phyloP scores from a whole-genome alignment of 1,140 invertebrate genomes.

The Drosophila dunni region DNA sequence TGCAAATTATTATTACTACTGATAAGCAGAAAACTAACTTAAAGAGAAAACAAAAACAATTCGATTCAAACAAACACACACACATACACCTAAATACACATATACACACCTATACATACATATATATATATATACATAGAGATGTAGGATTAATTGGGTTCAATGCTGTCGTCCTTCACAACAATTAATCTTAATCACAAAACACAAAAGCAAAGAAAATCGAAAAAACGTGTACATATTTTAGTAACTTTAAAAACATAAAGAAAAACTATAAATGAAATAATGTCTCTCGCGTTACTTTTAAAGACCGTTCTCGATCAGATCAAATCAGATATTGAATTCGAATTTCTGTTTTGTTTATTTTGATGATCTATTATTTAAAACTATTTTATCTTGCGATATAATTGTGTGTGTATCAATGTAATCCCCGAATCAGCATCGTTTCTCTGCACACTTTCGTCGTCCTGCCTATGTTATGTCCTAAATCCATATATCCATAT shows the following conservation, averaged over 20 bases:
- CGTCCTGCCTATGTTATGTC: constrained; percentile 52
- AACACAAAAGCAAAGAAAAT: constrained; percentile 17
- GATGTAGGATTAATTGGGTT: constrained; percentile 67
- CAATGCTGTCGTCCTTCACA: constrained; percentile 63
- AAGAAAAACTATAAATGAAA: too few relatives aligned
- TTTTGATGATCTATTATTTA: constrained; percentile 1
- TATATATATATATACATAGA: constrained; percentile 41
- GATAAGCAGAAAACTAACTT: constrained; percentile 62
- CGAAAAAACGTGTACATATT: constrained; percentile 71
- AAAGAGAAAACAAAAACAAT: constrained; percentile 23
- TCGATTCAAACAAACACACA: constrained; percentile 13
- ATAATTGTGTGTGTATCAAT: constrained; percentile 33
- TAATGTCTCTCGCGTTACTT: constrained; percentile 61
- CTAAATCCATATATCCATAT: constrained; percentile 30
- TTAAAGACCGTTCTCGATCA: constrained; percentile 37
- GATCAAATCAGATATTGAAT: constrained; percentile 42
- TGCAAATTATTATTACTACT: constrained; percentile 64
- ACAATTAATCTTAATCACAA: constrained; percentile 52
- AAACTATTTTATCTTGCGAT: constrained; percentile 3
- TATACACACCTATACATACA: constrained; percentile 33
- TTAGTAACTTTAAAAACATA: constrained; percentile 51
- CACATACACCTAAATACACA: neutral
- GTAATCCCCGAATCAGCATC: constrained; percentile 9
- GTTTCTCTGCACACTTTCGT: constrained; percentile 25
- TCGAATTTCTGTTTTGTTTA: constrained; percentile 28